phyloP scores from a whole-genome alignment of 2,888 invertebrate genomes.

The Limnephilus lunatus region DNA sequence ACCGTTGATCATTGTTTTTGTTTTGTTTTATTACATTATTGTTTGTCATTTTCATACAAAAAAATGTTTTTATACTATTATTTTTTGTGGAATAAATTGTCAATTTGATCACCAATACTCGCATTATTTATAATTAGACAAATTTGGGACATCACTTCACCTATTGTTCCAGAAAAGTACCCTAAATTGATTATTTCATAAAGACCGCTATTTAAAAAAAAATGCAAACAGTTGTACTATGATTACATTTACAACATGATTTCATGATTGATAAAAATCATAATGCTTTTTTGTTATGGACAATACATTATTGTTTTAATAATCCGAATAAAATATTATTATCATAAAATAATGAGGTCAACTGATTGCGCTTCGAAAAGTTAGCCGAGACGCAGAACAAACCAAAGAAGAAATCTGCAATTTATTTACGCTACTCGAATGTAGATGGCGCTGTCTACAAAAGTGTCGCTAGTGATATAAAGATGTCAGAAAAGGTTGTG shows the following conservation, averaged over 20 bases:
- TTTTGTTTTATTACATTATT: background rate
- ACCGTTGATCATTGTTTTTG: background rate
- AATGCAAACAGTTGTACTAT: background rate
- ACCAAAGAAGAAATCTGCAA: background rate
- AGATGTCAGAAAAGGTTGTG: slow-evolving; percentile 4
- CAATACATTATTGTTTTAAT: background rate
- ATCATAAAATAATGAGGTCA: background rate
- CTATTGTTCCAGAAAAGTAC: too few species aligned
- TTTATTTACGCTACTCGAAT: background rate
- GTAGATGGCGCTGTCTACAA: background rate
- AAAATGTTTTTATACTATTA: background rate
- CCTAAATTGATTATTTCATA: too few species aligned
- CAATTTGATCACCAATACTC: background rate
- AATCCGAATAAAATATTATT: background rate
- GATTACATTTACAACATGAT: background rate
- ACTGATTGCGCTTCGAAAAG: background rate
- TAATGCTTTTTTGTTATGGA: background rate
- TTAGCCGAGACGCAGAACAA: background rate
- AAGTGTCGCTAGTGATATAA: slow-evolving; percentile 14
- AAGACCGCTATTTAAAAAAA: background rate
- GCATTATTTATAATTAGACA: background rate
- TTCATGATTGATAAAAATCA: background rate
- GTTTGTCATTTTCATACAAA: background rate
- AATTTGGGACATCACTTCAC: background rate
- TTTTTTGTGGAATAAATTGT: background rate